These are phyloP conservation scores for Megaptera novaeangliae DNA, from an alignment of 2,113 vertebrate species.

Conservation along the genomic window DNA sequence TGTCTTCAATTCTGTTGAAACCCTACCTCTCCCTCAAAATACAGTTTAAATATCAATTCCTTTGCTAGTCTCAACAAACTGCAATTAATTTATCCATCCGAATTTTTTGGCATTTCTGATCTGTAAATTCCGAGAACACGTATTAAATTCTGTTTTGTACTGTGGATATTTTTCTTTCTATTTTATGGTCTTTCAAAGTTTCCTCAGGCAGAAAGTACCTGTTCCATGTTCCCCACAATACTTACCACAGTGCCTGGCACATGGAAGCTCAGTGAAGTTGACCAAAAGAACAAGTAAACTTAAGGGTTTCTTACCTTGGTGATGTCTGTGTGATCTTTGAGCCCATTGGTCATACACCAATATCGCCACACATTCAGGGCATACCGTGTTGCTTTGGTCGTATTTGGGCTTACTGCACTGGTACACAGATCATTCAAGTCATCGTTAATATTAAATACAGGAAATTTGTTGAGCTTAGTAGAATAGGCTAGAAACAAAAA, in stretches of 20 bases:
- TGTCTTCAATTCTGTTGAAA: background rate
- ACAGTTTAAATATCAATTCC: background rate
- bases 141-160: slow-evolving; percentile 19
- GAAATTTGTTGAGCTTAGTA: slow-evolving; percentile 78
- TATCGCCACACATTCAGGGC: slow-evolving; percentile 71
- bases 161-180: background rate
- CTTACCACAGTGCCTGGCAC: background rate
- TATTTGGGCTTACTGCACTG: slow-evolving; percentile 74
- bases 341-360: slow-evolving; percentile 74
- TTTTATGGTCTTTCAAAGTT: background rate
- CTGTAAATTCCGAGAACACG: background rate
- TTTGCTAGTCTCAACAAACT: background rate
- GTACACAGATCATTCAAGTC: slow-evolving; percentile 72
- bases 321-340: slow-evolving; percentile 73
- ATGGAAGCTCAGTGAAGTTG: background rate
- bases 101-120: background rate
- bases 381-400: slow-evolving; percentile 65
- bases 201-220: background rate
- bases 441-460: slow-evolving; percentile 76
- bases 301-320: slow-evolving; percentile 64
- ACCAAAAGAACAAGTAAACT: slow-evolving; percentile 10
- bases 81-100: background rate
- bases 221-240: background rate
- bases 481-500: slow-evolving; percentile 78
- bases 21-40: background rate